A percentile compares a stretch with the other conserved stretches of the same genome.
phyloP scores from a whole-genome alignment of 2,113 vertebrate genomes.

The Ginglymostoma cirratum region DNA sequence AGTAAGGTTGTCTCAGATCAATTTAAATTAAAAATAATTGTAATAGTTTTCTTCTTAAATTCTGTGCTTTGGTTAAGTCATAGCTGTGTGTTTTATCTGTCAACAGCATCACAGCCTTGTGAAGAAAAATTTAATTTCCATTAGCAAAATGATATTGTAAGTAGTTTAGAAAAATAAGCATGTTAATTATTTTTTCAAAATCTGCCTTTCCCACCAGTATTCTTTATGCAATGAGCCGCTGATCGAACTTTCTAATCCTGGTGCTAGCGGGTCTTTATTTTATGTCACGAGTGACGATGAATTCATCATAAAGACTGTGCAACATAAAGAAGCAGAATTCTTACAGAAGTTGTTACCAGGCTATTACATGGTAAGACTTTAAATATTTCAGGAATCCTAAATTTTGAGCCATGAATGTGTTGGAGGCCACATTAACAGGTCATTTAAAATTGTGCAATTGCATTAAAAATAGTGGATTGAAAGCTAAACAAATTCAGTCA shows the following conservation, averaged over 20 bases:
- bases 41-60: neutral
- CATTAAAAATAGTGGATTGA: neutral
- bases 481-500: neutral
- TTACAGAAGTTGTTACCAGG: slow-evolving; percentile 90
- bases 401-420: neutral
- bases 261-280: slow-evolving; percentile 91
- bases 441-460: neutral
- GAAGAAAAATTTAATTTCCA: neutral
- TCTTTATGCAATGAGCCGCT: slow-evolving; percentile 89
- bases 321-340: slow-evolving; percentile 96
- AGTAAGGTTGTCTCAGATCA: neutral
- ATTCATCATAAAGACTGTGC: slow-evolving; percentile 98
- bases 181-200: slow-evolving; percentile 37
- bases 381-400: slow-evolving; percentile 30
- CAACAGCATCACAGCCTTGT: neutral
- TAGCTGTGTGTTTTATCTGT: neutral
- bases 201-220: slow-evolving; percentile 63
- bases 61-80: neutral
- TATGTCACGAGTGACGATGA: slow-evolving; percentile 94
- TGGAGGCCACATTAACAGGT: neutral
- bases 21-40: neutral
- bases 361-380: slow-evolving; percentile 86
- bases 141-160: neutral
- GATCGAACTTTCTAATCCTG: slow-evolving; percentile 89
- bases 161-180: neutral